Conservation (phyloP, 1,140 invertebrate genomes). For the Eulimnadia texana region DNA sequence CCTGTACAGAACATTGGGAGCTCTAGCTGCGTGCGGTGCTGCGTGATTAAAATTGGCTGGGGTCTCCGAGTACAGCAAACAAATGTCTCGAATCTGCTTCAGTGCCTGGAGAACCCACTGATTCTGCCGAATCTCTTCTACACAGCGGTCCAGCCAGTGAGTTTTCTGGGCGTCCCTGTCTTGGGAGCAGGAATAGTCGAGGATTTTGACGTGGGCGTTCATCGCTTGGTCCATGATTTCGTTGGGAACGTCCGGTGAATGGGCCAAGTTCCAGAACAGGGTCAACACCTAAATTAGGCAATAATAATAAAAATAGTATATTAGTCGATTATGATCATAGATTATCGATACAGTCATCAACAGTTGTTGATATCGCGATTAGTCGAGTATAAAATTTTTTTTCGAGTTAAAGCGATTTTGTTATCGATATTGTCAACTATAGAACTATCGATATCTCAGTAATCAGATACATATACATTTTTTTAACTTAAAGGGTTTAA, state of each 20-base stretch:
- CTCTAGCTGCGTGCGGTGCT: slow-evolving; percentile 18
- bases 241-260: slow-evolving; percentile 87
- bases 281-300: slow-evolving; percentile 57
- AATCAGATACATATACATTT: no score
- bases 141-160: slow-evolving; percentile 87
- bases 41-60: slow-evolving; percentile 48
- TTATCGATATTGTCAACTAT: no score
- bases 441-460: no score
- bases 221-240: slow-evolving; percentile 97
- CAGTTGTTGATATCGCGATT: no score
- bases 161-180: slow-evolving; percentile 92
- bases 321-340: background rate
- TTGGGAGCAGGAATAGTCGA: slow-evolving; percentile 91
- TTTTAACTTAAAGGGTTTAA: no score
- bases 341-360: slow-evolving; percentile 1
- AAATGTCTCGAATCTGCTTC: slow-evolving; percentile 92
- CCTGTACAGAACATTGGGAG: slow-evolving; percentile 35
- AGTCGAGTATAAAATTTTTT: no score
- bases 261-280: slow-evolving; percentile 91
- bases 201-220: slow-evolving; percentile 88
- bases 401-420: no score
- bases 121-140: slow-evolving; percentile 72
- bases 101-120: slow-evolving; percentile 84
- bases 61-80: slow-evolving; percentile 72
- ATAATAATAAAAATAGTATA: slow-evolving; percentile 6